A percentile compares a stretch with the other conserved stretches of the same genome.
Evolutionary conservation across 2,888 invertebrate genomes (phyloP).

Genomic region (Sarcophaga carnaria): DNA sequence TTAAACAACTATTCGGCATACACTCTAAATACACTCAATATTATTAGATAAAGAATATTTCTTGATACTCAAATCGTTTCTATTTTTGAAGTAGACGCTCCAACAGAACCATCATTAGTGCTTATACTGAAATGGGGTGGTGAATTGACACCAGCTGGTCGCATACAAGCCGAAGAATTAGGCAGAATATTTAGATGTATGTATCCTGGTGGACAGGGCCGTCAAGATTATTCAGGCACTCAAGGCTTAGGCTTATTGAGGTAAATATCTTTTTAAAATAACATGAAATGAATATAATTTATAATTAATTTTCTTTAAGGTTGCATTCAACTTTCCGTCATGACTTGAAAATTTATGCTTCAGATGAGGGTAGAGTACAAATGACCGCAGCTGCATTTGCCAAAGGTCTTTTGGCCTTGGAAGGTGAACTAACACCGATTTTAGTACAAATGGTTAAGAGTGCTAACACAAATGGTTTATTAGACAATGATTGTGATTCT

Average conservation of each 20-base stretch:
- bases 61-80: conserved; percentile 1
- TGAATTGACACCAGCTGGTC: conserved; percentile 98
- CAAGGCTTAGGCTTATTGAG: conserved; percentile 97
- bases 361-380: conserved; percentile 99
- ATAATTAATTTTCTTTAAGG: conserved; percentile 74
- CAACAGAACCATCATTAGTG: conserved; percentile 96
- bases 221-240: conserved; percentile 94
- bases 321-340: conserved; percentile 99
- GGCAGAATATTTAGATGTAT: conserved; percentile 99
- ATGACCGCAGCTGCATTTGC: conserved; percentile 99
- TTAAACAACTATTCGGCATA: no score
- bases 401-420: conserved; percentile 97
- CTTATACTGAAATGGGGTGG: conserved; percentile 99
- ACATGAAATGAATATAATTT: background rate
- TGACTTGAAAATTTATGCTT: conserved; percentile 99
- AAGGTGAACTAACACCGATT: conserved; percentile 99
- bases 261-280: conserved; percentile 61
- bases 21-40: no score
- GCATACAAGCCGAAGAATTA: conserved; percentile 98
- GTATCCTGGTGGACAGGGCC: conserved; percentile 98
- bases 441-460: conserved; percentile 99
- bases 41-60: no score
- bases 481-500: conserved; percentile 99
- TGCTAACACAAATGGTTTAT: conserved; percentile 98
- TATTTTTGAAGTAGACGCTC: conserved; percentile 85